phyloP scores from a whole-genome alignment of 2,888 invertebrate genomes.

The Biston betularia region DNA sequence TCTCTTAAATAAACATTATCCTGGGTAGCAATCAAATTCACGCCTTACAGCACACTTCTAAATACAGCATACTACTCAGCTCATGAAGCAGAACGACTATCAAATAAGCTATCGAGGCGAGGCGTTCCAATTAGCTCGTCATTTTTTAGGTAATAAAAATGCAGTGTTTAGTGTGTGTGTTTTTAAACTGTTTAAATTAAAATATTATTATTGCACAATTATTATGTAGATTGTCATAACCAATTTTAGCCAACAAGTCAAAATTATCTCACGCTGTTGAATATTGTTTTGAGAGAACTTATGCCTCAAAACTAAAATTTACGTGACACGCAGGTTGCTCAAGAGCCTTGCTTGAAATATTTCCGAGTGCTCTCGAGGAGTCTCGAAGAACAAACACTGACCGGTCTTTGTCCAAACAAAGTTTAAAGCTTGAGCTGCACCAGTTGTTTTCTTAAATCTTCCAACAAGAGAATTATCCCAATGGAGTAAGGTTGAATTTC shows the following conservation, averaged over 20 bases:
- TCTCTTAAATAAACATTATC: too few species aligned
- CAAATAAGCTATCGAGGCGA: too few species aligned
- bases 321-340: constrained; percentile 56
- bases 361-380: constrained; percentile 78
- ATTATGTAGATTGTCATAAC: too few species aligned
- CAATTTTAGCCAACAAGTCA: not conserved
- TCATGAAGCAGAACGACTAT: too few species aligned
- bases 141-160: too few species aligned
- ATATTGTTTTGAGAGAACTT: constrained; percentile 35
- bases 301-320: constrained; percentile 47
- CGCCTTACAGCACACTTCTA: too few species aligned
- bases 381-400: constrained; percentile 77
- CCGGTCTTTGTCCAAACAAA: constrained; percentile 80
- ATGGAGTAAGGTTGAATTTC: constrained; percentile 4
- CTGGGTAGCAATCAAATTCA: too few species aligned
- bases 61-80: too few species aligned
- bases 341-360: constrained; percentile 74
- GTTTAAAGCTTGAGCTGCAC: constrained; percentile 41
- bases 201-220: too few species aligned
- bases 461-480: not conserved
- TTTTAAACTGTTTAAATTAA: too few species aligned
- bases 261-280: constrained; percentile 31
- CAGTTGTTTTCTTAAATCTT: constrained; percentile 11
- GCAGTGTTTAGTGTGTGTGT: too few species aligned
- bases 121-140: too few species aligned